A percentile compares a stretch with the other conserved stretches of the same genome.
Evolutionary conservation across 1,140 invertebrate genomes (phyloP).

Genomic region (Drosophila bocki): DNA sequence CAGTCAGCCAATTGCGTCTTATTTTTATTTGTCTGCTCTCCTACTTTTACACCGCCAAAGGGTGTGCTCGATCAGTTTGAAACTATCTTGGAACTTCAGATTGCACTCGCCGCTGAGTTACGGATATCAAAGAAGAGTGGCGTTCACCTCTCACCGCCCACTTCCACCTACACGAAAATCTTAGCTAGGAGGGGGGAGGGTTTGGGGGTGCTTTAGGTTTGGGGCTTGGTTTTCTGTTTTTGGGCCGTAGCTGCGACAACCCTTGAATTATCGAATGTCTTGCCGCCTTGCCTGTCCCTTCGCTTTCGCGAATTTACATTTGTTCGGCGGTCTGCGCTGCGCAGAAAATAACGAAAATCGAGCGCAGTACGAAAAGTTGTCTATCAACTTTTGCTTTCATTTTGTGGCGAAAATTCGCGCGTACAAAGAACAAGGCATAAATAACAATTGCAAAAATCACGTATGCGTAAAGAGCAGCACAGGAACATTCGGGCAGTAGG

Average conservation of each 20-base stretch:
- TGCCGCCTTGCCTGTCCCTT: conserved; percentile 11
- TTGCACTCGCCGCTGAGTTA: not conserved
- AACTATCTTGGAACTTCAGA: not conserved
- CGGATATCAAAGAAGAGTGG: not conserved
- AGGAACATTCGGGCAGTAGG: conserved; percentile 4
- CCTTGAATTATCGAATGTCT: conserved; percentile 56
- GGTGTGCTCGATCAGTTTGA: conserved; percentile 2
- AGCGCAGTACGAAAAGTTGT: conserved; percentile 69
- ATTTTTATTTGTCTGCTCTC: conserved; percentile 48
- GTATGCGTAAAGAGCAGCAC: conserved; percentile 64
- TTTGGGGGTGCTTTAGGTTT: conserved; percentile 2
- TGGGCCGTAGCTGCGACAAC: conserved; percentile 35
- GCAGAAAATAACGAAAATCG: conserved; percentile 47
- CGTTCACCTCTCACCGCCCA: conserved; percentile 6
- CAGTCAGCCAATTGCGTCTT: conserved; percentile 72
- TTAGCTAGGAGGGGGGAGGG: conserved; percentile 9
- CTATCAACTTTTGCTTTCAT: conserved; percentile 84
- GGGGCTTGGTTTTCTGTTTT: conserved; percentile 12
- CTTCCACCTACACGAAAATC: not conserved
- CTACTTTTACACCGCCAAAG: conserved; percentile 1
- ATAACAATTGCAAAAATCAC: conserved; percentile 74
- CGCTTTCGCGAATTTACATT: conserved; percentile 36
- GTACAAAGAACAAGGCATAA: conserved; percentile 61
- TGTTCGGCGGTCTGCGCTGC: conserved; percentile 36
- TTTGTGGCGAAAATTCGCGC: conserved; percentile 75